Evolutionary conservation across 2,888 invertebrate genomes (phyloP), one percentile per base, ranked within the genome.

Genomic region (Odontocolon sp.): DNA sequence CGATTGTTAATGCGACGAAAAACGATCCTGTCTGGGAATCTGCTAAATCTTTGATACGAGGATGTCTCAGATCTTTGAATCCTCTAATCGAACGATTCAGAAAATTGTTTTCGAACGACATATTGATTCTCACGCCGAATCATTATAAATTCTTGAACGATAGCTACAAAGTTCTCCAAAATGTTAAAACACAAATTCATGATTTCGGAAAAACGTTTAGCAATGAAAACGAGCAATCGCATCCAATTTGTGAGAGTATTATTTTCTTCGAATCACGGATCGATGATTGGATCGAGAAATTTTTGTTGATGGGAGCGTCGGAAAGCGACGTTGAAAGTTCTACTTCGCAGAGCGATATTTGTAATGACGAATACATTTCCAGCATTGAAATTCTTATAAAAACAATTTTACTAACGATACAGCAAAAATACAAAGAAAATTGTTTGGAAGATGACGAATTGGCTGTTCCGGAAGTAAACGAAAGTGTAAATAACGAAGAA

Each of bases 381-480:
- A 71, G 85, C 68, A 68, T 92, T 9, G 92, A 93, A 75, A 86
- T 88, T 63, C 84, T 94, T 38, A 84, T 93, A 0, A 92, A 92
- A 63, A 89, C 87, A 45, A 89, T 93, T 40, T 89, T 94, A 9
- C 81, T 94, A 6, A 91, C 92, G 0, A 89, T 94, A 70, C 94
- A 95, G 85, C 92, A 92, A 79, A 90, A 94, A 21, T 93, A 92
- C 78, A 94, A 94, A 84, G 91, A 92, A 78, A 64, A 63, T 71
- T 78, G 28, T 2, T 9, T n/a, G 68, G 84, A 21, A n/a, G 83
- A 90, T 85, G 70, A 88, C 88, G 91, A 84, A 90, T 67, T 84
- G 90, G 14, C 86, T 87, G 5, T 86, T 90, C 59, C 91, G 90
- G 77, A 80, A 23, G 84, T 89, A 3, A 83, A 80, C 70, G 86